Evolutionary conservation across 2,888 invertebrate genomes (phyloP).

Genomic region (Drosophila leonis): DNA sequence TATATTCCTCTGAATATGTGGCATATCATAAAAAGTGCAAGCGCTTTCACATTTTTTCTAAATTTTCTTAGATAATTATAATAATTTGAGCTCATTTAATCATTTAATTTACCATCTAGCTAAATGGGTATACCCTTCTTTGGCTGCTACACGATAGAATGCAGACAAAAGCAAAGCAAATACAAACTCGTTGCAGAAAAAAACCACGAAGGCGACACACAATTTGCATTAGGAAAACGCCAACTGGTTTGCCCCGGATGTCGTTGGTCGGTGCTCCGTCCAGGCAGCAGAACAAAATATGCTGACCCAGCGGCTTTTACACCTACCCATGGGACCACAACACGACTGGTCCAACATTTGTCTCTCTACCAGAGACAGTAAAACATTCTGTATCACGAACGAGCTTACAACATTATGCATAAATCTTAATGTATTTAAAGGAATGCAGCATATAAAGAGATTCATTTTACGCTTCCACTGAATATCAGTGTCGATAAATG

Average conservation of each 20-base stretch:
- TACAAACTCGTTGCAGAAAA: slow-evolving; percentile 12
- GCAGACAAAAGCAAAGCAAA: slow-evolving; percentile 10
- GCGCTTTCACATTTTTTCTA: too few relatives aligned
- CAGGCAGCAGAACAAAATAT: slow-evolving; percentile 31
- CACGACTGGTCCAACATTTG: slow-evolving; percentile 1
- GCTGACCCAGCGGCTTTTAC: slow-evolving; percentile 51
- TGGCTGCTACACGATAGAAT: slow-evolving; percentile 1
- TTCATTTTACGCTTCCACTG: neutral
- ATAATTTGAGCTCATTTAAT: neutral
- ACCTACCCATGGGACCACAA: slow-evolving; percentile 19
- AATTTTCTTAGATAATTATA: too few relatives aligned
- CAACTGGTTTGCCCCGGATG: slow-evolving; percentile 11
- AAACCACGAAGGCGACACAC: slow-evolving; percentile 42
- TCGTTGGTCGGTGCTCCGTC: neutral
- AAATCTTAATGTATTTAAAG: neutral
- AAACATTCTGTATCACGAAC: neutral
- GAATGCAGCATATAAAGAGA: too few relatives aligned
- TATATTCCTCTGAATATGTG: too few relatives aligned
- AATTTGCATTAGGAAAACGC: slow-evolving; percentile 60
- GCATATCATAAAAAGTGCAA: too few relatives aligned
- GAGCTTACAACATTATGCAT: neutral
- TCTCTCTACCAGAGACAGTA: slow-evolving; percentile 1
- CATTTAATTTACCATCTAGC: neutral
- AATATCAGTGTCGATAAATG: neutral
- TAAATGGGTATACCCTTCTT: too few relatives aligned